Base-by-base conservation (phyloP, 2,888 invertebrate species). In the Mesorhabditis spiculigera region DNA sequence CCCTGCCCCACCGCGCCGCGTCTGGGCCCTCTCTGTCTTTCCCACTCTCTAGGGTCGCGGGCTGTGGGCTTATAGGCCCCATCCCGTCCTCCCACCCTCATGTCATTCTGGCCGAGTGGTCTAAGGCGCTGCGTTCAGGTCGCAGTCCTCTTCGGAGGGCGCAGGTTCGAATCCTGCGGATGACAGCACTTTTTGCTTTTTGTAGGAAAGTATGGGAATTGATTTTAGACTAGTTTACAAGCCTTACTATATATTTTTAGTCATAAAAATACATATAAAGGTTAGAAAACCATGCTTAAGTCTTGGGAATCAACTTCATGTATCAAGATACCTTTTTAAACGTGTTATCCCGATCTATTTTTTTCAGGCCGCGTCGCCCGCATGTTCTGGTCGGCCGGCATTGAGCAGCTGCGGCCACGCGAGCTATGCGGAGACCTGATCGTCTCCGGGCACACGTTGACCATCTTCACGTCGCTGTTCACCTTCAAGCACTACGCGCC, bases 121-220 rank as follows among this genome's bases (percentile, higher is more conserved):
- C 92, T 91, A 92, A 92, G 92, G 92, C 92, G 92, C 89, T 88
- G 90, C 90, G 89, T 90, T 91, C 90, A 90, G 91, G 91, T 91
- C 90, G 91, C 90, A 91, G 91, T 92, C 92, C 80, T 76, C 79
- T 79, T 76, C 76, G 71, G 77, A 73, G 77, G 75, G 77, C 75
- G 78, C 76, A 77, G 78, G 79, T 80, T 81, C 79, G 76, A 81
- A 80, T 75, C 79, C 78, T 77, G 78, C 76, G 75, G 78, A 75
- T 74, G 75, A 72, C 69, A 73, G 68, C 67, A n/a, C n/a, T 50
- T 50, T 50, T 10, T n/a, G 8, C 58, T 50, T 50, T 50, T 50
- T n/a, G 58, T 3, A 28, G 28, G 28, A 28, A 28, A 28, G 28
- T 28, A 28, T 28, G 28, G 28, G 3, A 28, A 28, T 28, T 28